Evolutionary conservation across 2,113 vertebrate species (phyloP).

Genomic region (Paralichthys olivaceus): DNA sequence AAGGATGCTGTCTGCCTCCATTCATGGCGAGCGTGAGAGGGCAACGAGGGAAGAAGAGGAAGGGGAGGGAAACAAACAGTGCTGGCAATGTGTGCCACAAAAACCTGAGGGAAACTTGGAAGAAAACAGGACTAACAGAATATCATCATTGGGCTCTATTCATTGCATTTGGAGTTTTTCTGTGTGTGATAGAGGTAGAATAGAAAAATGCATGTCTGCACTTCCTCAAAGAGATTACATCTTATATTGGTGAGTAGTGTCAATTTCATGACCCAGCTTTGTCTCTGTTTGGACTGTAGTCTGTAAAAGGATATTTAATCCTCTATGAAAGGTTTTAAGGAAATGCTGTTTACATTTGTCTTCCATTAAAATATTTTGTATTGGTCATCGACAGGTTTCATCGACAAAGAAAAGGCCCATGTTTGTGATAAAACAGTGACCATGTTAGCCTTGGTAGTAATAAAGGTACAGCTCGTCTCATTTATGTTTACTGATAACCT

Average conservation of each 20-base stretch:
- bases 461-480: conserved; percentile 13
- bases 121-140: conserved; percentile 15
- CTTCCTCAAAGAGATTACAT: conserved; percentile 34
- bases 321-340: conserved; percentile 23
- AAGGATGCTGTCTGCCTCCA: conserved; percentile 79
- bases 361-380: conserved; percentile 15
- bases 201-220: conserved; percentile 53
- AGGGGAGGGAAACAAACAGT: conserved; percentile 45
- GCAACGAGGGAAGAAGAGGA: conserved; percentile 49
- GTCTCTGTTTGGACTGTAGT: conserved; percentile 19
- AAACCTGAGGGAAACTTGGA: conserved; percentile 38
- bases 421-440: conserved; percentile 34
- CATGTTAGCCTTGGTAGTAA: conserved; percentile 5
- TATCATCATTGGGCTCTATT: background rate
- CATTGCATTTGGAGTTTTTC: conserved; percentile 14
- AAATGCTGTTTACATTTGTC: conserved; percentile 19
- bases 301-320: conserved; percentile 30
- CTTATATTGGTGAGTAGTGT: conserved; percentile 49
- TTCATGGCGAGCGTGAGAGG: conserved; percentile 74
- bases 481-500: conserved; percentile 33
- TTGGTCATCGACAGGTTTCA: too few species aligned
- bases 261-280: conserved; percentile 40
- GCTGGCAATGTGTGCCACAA: conserved; percentile 46
- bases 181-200: conserved; percentile 29
- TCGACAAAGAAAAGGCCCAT: conserved; percentile 9